Conservation (phyloP, 2,797 vertebrate species). For the Enteromius paludinosus region DNA sequence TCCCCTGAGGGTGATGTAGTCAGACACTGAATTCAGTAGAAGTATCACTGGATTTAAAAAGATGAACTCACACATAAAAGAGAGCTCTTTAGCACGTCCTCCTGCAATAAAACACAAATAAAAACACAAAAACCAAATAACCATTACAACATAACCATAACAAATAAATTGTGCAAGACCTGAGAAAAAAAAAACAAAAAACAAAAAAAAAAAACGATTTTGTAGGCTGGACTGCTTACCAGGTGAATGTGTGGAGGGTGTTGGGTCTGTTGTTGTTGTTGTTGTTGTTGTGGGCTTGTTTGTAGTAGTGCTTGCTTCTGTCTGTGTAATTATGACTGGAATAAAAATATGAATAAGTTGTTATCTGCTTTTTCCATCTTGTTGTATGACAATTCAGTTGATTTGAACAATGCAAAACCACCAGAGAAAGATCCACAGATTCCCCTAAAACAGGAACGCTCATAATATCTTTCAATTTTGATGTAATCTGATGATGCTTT, state of each 20-base stretch:
- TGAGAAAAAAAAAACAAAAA: neutral
- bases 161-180: neutral
- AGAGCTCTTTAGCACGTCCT: rapidly evolving
- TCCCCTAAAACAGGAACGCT: neutral
- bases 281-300: conserved; percentile 16
- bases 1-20: neutral
- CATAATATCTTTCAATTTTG: neutral
- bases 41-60: neutral
- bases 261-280: neutral
- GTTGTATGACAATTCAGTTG: neutral
- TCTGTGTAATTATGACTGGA: neutral
- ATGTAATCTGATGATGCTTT: neutral
- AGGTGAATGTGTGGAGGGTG: neutral
- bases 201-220: neutral
- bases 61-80: conserved; percentile 58
- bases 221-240: conserved; percentile 54
- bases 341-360: neutral
- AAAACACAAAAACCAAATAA: neutral
- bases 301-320: neutral
- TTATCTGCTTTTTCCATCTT: neutral
- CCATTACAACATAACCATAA: conserved; percentile 32
- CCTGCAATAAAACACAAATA: conserved; percentile 56
- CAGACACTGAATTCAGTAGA: neutral
- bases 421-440: neutral
- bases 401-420: neutral